phyloP scores from a whole-genome alignment of 2,113 vertebrate genomes.

The Vidua chalybeata region DNA sequence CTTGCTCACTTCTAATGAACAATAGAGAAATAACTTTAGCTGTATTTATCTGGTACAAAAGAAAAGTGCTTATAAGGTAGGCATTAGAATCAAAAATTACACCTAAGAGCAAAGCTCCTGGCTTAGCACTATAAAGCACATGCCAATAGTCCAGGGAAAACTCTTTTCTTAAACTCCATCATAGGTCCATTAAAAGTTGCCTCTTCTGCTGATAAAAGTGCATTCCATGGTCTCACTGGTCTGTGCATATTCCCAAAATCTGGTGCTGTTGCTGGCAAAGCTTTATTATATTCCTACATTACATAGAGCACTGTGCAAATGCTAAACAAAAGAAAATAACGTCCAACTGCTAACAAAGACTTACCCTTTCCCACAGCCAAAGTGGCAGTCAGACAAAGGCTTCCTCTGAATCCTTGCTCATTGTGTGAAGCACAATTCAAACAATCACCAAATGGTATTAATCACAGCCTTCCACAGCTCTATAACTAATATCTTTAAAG shows the following conservation, averaged over 20 bases:
- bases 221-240: background rate
- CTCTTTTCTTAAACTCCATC: background rate
- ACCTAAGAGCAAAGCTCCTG: background rate
- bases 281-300: background rate
- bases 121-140: background rate
- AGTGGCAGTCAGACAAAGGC: conserved; percentile 9
- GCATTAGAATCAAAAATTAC: background rate
- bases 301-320: background rate
- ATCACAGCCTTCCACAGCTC: background rate
- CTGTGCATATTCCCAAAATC: background rate
- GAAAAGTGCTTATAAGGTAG: background rate
- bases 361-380: background rate
- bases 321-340: conserved; percentile 10
- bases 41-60: background rate
- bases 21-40: background rate
- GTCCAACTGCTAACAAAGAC: conserved; percentile 24
- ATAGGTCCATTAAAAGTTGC: background rate
- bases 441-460: background rate
- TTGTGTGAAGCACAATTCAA: background rate
- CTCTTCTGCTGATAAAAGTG: background rate
- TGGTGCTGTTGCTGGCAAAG: background rate
- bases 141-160: background rate
- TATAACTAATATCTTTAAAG: background rate
- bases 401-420: background rate
- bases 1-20: background rate